These are phyloP conservation scores for Hydrolagus affinis DNA, from an alignment of 2,113 vertebrate species.

Conservation along the genomic window DNA sequence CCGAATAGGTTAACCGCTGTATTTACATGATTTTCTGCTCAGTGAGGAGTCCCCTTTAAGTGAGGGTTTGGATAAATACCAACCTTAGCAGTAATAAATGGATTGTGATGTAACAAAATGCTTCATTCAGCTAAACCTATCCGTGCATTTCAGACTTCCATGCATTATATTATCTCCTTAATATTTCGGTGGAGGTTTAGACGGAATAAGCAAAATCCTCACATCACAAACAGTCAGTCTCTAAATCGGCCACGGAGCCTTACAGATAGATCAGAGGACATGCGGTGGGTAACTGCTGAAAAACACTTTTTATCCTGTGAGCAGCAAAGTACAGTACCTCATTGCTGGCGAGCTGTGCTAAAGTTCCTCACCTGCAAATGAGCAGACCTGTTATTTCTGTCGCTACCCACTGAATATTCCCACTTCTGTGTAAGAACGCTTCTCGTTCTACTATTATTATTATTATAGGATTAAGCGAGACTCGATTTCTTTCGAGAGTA, in stretches of 20 bases:
- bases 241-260: not conserved
- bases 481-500: too few relatives aligned
- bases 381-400: too few relatives aligned
- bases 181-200: slow-evolving; percentile 27
- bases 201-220: slow-evolving; percentile 26
- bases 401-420: too few relatives aligned
- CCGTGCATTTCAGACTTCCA: slow-evolving; percentile 15
- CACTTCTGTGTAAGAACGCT: too few relatives aligned
- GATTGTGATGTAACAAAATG: slow-evolving; percentile 28
- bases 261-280: not conserved
- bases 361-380: too few relatives aligned
- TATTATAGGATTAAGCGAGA: too few relatives aligned
- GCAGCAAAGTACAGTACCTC: not conserved
- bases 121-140: slow-evolving; percentile 32
- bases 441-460: too few relatives aligned
- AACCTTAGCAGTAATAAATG: slow-evolving; percentile 31
- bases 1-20: not conserved
- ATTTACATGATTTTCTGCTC: slow-evolving; percentile 25
- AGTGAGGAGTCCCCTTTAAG: slow-evolving; percentile 21
- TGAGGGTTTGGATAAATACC: slow-evolving; percentile 21
- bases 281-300: slow-evolving; percentile 15
- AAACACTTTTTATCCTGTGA: not conserved
- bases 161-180: slow-evolving; percentile 31
- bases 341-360: not conserved
- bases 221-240: slow-evolving; percentile 19